A percentile compares a stretch with the other conserved stretches of the same genome.
Evolutionary conservation across 2,113 vertebrate species (phyloP).

Genomic region (Numenius arquata): DNA sequence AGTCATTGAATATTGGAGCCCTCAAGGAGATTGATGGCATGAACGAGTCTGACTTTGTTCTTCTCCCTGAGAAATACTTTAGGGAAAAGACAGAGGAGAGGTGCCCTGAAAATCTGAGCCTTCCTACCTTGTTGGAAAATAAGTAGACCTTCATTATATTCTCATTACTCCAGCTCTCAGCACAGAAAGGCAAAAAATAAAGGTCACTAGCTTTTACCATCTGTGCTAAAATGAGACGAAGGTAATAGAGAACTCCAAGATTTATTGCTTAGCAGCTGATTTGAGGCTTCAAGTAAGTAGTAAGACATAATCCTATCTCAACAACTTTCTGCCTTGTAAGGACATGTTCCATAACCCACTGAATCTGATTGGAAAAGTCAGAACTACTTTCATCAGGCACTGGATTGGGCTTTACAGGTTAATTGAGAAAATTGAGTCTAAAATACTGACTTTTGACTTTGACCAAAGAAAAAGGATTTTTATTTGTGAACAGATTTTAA

Average conservation of each 20-base stretch:
- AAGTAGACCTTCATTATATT: constrained; percentile 55
- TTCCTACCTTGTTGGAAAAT: constrained; percentile 67
- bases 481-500: neutral
- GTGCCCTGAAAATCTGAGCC: constrained; percentile 10
- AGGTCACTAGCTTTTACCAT: constrained; percentile 44
- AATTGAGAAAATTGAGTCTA: neutral
- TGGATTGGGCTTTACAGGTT: neutral
- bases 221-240: constrained; percentile 47
- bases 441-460: neutral
- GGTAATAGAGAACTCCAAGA: constrained; percentile 34
- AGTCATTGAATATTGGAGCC: constrained; percentile 44
- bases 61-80: constrained; percentile 70
- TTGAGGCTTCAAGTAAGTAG: constrained; percentile 12
- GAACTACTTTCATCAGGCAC: neutral
- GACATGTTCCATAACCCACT: neutral
- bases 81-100: constrained; percentile 25
- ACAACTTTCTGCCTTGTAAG: neutral
- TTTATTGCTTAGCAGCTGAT: constrained; percentile 54
- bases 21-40: constrained; percentile 54
- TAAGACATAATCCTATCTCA: neutral
- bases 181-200: constrained; percentile 40
- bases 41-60: constrained; percentile 63
- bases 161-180: constrained; percentile 39
- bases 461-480: neutral
- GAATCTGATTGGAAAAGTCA: neutral